phyloP scores from a whole-genome alignment of 1,140 invertebrate genomes.

The Drosophila auraria region DNA sequence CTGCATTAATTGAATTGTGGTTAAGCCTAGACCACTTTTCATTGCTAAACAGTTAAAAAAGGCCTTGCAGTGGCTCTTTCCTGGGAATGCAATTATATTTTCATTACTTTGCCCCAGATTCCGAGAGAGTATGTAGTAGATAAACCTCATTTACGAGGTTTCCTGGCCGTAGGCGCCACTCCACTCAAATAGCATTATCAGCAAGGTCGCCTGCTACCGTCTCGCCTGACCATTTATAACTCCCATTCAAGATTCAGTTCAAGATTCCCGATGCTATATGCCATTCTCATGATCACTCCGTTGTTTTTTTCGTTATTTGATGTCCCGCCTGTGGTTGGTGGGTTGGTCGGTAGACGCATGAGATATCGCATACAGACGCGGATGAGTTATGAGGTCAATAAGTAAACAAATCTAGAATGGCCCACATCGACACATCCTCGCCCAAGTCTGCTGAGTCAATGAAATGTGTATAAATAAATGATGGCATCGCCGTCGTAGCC shows the following conservation, averaged over 20 bases:
- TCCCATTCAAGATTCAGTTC: conserved; percentile 69
- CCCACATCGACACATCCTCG: conserved; percentile 37
- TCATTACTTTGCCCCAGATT: conserved; percentile 40
- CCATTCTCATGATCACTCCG: conserved; percentile 28
- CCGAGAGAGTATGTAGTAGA: neutral
- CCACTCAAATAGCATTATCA: conserved; percentile 33
- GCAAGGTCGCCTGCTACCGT: conserved; percentile 41
- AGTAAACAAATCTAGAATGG: conserved; percentile 69
- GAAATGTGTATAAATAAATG: conserved; percentile 67
- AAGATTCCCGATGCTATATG: conserved; percentile 38
- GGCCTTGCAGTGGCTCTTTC: neutral
- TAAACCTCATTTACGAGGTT: neutral
- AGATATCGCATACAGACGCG: conserved; percentile 19
- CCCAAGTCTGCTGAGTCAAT: conserved; percentile 55
- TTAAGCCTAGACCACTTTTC: neutral
- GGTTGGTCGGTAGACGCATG: conserved; percentile 8
- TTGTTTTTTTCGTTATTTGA: conserved; percentile 5
- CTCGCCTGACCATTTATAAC: conserved; percentile 42
- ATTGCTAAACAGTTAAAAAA: neutral
- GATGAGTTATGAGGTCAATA: conserved; percentile 70
- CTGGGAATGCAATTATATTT: conserved; percentile 6
- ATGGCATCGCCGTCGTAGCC: conserved; percentile 36
- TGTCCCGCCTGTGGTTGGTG: conserved; percentile 33
- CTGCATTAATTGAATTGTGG: neutral
- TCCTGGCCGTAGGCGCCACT: conserved; percentile 27